A percentile compares a stretch with the other conserved stretches of the same genome.
Evolutionary conservation across 2,113 vertebrate species (phyloP).

Genomic region (Rhinoderma darwinii): DNA sequence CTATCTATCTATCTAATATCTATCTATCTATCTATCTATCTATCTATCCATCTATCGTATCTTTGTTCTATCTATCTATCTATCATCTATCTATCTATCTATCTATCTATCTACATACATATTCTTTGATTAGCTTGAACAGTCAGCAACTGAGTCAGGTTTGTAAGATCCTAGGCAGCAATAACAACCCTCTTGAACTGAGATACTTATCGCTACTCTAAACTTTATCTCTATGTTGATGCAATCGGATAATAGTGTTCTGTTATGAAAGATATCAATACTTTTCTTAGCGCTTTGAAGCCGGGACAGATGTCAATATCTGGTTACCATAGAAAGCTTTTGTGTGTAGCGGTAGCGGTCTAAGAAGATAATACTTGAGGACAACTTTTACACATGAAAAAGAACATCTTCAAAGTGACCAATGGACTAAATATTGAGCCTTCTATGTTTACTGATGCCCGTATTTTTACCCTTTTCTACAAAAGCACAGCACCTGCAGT

Average conservation of each 20-base stretch:
- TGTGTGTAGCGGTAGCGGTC: background rate
- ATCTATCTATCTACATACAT: background rate
- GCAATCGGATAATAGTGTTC: background rate
- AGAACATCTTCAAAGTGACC: conserved; percentile 14
- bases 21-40: background rate
- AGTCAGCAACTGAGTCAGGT: background rate
- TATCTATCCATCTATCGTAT: background rate
- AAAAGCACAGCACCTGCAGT: background rate
- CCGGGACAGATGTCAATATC: conserved; percentile 36
- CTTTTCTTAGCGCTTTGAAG: conserved; percentile 39
- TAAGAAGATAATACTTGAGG: conserved; percentile 16
- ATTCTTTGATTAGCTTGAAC: background rate
- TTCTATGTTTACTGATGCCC: background rate
- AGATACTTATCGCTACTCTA: conserved; percentile 15
- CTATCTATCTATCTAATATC: background rate
- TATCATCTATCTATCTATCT: conserved; percentile 3
- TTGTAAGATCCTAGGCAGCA: background rate
- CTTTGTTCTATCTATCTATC: background rate
- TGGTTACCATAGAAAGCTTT: conserved; percentile 45
- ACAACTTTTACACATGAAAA: background rate
- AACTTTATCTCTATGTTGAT: background rate
- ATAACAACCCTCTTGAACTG: background rate
- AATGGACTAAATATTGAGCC: background rate
- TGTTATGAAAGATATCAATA: conserved; percentile 34
- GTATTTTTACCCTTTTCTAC: background rate